phyloP scores from a whole-genome alignment of 1,140 invertebrate genomes.

The Drosophila obscura region DNA sequence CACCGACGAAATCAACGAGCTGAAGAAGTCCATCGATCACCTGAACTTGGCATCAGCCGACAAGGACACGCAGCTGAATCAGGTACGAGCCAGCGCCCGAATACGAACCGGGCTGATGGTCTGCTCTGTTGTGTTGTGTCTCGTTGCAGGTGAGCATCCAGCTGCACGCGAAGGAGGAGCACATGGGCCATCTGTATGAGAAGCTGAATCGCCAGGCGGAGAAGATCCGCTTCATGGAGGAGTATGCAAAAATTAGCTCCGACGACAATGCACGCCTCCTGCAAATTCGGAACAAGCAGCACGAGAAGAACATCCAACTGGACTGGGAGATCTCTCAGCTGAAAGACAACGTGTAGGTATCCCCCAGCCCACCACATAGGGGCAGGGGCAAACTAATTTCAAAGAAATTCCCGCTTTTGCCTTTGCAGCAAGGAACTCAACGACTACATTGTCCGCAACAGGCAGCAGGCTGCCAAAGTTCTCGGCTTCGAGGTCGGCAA shows the following conservation, averaged over 20 bases:
- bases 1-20: not conserved
- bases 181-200: conserved; percentile 85
- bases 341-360: too few species aligned
- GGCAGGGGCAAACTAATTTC: too few species aligned
- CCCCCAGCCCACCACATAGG: too few species aligned
- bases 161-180: conserved; percentile 85
- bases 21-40: conserved; percentile 56
- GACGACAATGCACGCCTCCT: conserved; percentile 84
- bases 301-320: too few species aligned
- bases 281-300: too few species aligned
- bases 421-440: too few species aligned
- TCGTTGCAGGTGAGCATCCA: conserved; percentile 84
- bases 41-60: conserved; percentile 39
- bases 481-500: too few species aligned
- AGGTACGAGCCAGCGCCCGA: conserved; percentile 38
- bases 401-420: too few species aligned
- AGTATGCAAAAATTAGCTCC: conserved; percentile 86
- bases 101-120: not conserved
- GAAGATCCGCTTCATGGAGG: conserved; percentile 86
- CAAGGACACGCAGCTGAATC: conserved; percentile 40
- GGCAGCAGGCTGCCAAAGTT: too few species aligned
- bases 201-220: conserved; percentile 86
- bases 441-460: too few species aligned
- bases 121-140: not conserved
- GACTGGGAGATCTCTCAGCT: too few species aligned